Conservation (phyloP, 2,888 invertebrate species). For the Oxyteleia sp. region DNA sequence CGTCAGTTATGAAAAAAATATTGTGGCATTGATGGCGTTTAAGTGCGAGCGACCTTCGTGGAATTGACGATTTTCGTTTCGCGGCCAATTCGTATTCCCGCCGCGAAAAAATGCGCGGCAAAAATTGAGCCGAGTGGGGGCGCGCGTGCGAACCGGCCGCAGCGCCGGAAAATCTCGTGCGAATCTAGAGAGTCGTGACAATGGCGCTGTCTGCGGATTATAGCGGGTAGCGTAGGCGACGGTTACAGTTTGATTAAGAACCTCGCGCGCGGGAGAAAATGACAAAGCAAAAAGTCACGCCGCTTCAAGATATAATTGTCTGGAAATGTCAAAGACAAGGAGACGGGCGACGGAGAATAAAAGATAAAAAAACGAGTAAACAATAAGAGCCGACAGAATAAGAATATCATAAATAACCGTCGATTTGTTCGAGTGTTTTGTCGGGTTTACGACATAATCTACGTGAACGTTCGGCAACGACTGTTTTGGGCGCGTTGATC, state of each 20-base stretch:
- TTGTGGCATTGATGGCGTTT: neutral
- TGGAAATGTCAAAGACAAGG: conserved; percentile 65
- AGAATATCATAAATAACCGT: conserved; percentile 67
- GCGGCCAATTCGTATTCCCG: conserved; percentile 18
- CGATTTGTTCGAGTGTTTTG: conserved; percentile 57
- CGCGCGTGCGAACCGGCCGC: conserved; percentile 17
- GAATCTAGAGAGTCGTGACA: conserved; percentile 74
- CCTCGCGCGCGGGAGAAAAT: conserved; percentile 74
- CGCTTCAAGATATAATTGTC: conserved; percentile 65
- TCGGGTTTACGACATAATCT: conserved; percentile 30
- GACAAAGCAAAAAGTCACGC: conserved; percentile 79
- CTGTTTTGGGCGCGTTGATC: conserved; percentile 8
- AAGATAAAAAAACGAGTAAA: conserved; percentile 51
- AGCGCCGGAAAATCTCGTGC: conserved; percentile 64
- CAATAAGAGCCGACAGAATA: conserved; percentile 67
- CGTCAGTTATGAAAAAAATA: conserved; percentile 45
- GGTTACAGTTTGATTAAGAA: conserved; percentile 82
- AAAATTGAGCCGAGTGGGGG: no score
- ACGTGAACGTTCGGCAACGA: conserved; percentile 23
- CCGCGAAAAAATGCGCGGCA: conserved; percentile 35
- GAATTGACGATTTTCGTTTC: neutral
- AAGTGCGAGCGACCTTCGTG: conserved; percentile 12
- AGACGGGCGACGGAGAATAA: conserved; percentile 39
- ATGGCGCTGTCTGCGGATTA: conserved; percentile 71
- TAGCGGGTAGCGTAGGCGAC: conserved; percentile 79